Conservation (phyloP, 2,113 vertebrate genomes). For the Thalassoma bifasciatum region DNA sequence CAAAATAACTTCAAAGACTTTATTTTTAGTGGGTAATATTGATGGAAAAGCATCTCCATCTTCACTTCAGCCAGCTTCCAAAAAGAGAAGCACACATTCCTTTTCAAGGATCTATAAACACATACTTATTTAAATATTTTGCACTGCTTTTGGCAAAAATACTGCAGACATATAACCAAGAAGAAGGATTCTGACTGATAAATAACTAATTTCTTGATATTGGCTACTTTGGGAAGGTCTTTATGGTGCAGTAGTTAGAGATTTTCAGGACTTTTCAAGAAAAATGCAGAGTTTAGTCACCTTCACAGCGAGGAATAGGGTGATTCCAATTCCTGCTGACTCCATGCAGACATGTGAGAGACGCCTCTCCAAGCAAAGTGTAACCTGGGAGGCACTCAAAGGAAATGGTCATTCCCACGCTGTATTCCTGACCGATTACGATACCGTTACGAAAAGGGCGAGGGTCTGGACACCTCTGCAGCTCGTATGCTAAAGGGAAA, state of each 20-base stretch:
- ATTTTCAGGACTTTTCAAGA: no score
- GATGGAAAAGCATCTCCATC: constrained; percentile 4
- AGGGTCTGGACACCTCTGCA: constrained; percentile 96
- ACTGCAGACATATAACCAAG: neutral
- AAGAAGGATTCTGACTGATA: neutral
- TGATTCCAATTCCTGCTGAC: constrained; percentile 98
- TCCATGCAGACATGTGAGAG: constrained; percentile 96
- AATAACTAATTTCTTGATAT: constrained; percentile 3
- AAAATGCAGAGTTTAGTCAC: constrained; percentile 73
- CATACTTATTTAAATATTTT: constrained; percentile 21
- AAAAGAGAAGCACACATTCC: neutral
- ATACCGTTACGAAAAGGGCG: constrained; percentile 94
- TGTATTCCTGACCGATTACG: constrained; percentile 94
- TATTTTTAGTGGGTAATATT: constrained; percentile 4
- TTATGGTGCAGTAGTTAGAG: neutral
- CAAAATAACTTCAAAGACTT: constrained; percentile 38
- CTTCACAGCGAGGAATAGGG: constrained; percentile 95
- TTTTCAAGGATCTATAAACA: constrained; percentile 10
- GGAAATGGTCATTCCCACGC: constrained; percentile 95
- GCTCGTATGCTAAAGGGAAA: constrained; percentile 88
- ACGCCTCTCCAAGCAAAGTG: constrained; percentile 91
- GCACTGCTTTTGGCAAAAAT: neutral
- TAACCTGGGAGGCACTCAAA: constrained; percentile 96
- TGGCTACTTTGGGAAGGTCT: neutral
- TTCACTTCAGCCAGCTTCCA: constrained; percentile 8